Evolutionary conservation across 1,140 invertebrate genomes (phyloP).

Genomic region (Scaptodrosophila lebanonensis): DNA sequence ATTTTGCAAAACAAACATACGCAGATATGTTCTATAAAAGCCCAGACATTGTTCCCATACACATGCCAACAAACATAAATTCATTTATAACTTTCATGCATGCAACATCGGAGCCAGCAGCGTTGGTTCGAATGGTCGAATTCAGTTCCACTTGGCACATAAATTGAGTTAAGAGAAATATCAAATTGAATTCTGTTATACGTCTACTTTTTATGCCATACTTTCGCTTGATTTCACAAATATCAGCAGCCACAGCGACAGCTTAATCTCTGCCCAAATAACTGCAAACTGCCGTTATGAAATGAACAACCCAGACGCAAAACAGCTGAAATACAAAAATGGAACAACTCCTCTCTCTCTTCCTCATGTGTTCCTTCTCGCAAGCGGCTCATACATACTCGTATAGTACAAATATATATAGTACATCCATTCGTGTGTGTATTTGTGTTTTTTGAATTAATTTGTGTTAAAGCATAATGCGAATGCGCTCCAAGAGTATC

Average conservation of each 20-base stretch:
- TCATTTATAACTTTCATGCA: conserved; percentile 61
- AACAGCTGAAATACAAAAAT: conserved; percentile 8
- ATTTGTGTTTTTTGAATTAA: too few relatives aligned
- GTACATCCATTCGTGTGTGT: too few relatives aligned
- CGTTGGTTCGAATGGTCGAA: conserved; percentile 56
- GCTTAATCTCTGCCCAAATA: too few relatives aligned
- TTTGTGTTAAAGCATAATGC: too few relatives aligned
- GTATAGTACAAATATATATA: too few relatives aligned
- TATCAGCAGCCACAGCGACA: conserved; percentile 13
- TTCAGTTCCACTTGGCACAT: conserved; percentile 57
- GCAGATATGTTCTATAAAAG: conserved; percentile 5
- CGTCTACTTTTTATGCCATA: conserved; percentile 29
- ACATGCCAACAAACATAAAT: conserved; percentile 38
- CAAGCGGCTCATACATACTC: too few relatives aligned
- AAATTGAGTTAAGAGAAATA: conserved; percentile 65
- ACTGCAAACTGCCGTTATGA: too few relatives aligned
- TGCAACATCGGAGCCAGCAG: conserved; percentile 26
- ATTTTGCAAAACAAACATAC: conserved; percentile 37
- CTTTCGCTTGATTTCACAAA: conserved; percentile 59
- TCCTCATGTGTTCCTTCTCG: too few relatives aligned
- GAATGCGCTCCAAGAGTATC: too few relatives aligned
- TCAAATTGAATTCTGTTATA: conserved; percentile 67
- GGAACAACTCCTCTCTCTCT: conserved; percentile 20
- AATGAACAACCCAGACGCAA: too few relatives aligned
- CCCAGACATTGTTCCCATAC: too few relatives aligned